Evolutionary conservation across 2,113 vertebrate species (phyloP), one percentile per base, ranked within the genome.

Genomic region (Hemichromis elongatus): DNA sequence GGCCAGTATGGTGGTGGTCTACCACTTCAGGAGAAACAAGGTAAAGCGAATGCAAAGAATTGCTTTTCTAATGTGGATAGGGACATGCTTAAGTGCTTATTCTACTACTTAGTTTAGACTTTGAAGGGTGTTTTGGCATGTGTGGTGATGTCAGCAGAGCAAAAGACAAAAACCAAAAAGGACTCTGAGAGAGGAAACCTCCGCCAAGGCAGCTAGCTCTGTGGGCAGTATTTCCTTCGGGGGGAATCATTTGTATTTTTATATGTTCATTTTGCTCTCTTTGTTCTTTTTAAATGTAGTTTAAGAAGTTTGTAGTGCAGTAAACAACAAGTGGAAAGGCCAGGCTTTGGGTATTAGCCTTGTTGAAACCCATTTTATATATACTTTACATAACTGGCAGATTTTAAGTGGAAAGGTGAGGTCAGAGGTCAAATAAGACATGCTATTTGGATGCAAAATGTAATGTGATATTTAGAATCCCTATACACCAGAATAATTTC

Each of bases 21-120:
- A 99, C 96, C 97, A 97, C 89, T 97, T 98, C 91, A 97, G 97
- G 89, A 97, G 96, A 94, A 98, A 97, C 90, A 99, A 99, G 98
- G 99, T 99, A 95, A 96, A 82, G 8, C 14, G 2, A 18, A n/a
- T 21, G 19, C 5, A 50, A 50, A 3, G 30, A 3, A 30, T 28
- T 75, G 45, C 6, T 50, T 75, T 75, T 28, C 26, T 75, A 30
- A 75, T 75, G 45, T 30, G 18, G 24, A 52, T 47, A 75, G 24
- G 68, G 26, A 33, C 70, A n/a, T 33, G 42, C 10, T 52, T 2
- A 75, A 33, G 16, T 30, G 47, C 70, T 52, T 75, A 75, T 50
- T 33, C 42, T 30, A 30, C 16, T 73, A 50, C 16, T 30, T 73
- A 19, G 6, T 52, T 75, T 52, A 13, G 45, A 30, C 70, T 75